Conservation (phyloP, 2,888 invertebrate species). For the Pammene aurita region DNA sequence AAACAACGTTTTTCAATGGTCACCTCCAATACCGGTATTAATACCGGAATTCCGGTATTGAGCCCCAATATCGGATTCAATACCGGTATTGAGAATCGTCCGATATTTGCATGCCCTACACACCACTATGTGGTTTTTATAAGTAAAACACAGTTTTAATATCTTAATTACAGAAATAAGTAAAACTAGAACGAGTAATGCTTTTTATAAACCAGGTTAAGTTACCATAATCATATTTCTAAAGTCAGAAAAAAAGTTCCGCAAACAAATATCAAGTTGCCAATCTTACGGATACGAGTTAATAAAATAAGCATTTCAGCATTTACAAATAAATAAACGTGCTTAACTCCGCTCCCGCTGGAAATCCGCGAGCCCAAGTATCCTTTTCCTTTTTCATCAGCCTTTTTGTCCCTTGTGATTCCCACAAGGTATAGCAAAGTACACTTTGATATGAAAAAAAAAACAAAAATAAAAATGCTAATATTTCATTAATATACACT, state of each 20-base stretch:
- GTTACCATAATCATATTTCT: background rate
- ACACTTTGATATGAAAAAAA: background rate
- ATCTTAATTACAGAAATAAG: no score
- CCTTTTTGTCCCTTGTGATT: conserved; percentile 5
- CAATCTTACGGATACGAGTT: background rate
- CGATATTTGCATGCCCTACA: no score
- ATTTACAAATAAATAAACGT: conserved; percentile 6
- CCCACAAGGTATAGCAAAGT: background rate
- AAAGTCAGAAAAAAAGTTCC: background rate
- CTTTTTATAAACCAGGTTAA: no score
- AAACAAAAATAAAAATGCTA: background rate
- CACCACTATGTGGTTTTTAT: no score
- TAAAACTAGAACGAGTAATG: no score
- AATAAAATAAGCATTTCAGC: conserved; percentile 9
- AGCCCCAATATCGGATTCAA: no score
- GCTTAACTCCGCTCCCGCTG: conserved; percentile 5
- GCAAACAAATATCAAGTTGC: background rate
- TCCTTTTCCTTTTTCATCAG: conserved; percentile 6
- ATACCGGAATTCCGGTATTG: no score
- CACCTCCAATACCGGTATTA: no score
- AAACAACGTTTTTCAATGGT: no score
- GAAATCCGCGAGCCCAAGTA: background rate
- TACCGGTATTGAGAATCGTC: no score
- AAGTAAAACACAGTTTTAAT: no score
- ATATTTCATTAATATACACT: background rate